Base-by-base conservation (phyloP, 2,113 vertebrate genomes). In the Falcunculus frontatus region DNA sequence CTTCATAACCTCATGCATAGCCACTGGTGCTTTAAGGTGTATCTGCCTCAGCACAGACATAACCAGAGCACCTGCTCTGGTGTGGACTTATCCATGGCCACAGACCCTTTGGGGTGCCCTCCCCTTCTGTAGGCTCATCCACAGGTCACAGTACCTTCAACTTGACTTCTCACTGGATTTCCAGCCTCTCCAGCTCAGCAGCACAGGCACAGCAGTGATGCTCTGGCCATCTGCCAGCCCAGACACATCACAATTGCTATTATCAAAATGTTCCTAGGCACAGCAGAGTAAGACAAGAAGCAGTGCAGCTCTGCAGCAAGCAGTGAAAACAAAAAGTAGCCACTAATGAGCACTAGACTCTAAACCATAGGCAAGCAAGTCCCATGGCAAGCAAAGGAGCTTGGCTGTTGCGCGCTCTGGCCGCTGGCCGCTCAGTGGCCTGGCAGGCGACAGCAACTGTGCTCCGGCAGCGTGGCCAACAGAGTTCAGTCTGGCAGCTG, bases 151-250 rank as follows among this genome's bases (percentile, higher is more conserved):
- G 17, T 22, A 44, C 8, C n/a, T 73, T 73, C 1, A 4, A 9
- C 26, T 55, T 0, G 0, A 17, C 7, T 60, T 75, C 33, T 17
- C 41, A 14, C 22, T 42, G 63, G 11, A 39, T n/a, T 63, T 68
- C 16, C 63, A 88, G 37, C 53, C 26, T 63, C 30, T 12, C 42
- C 69, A 77, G 53, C 47, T 11, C 49, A 81, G 59, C 47, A 73
- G n/a, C 53, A 47, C n/a, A 72, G 57, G 30, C 35, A 32, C 57
- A 56, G 52, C 33, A 84, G 30, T 1, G 3, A 20, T 41, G 37
- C 10, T 22, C 23, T 69, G 55, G 50, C 32, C 27, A 6, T 60
- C 56, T 65, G 62, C 41, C 67, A 90, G 50, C 46, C 52, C 12
- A 23, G 62, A 46, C 4, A 2, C 49, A 33, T 12, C 3, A 1